Evolutionary conservation across 2,888 invertebrate species (phyloP), one percentile per base, ranked within the genome.

Genomic region (Coronaproctus castanopsis): DNA sequence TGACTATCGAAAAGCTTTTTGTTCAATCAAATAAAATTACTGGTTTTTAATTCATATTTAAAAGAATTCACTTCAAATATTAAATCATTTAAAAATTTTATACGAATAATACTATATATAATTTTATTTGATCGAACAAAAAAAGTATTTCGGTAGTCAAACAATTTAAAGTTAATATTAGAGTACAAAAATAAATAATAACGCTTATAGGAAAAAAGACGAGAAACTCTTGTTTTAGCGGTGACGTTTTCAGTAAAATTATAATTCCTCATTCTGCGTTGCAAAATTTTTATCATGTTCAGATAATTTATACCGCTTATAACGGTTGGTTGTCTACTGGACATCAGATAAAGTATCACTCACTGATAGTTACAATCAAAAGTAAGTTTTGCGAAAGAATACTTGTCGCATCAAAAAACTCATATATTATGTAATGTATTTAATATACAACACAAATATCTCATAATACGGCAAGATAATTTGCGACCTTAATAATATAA

Each of bases 311-410:
- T 72, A 85, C 84, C 5, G 87, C 87, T 0, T 91, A 91, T 74
- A 84, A 84, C 64, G 91, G 91, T 18, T 92, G 92, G 92, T 77
- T 91, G 60, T 86, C 85, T 24, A 87, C 86, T 21, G 90, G 89
- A 1, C 76, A 87, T 59, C 92, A 62, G 85, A 90, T 72, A 87
- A 87, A 71, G 78, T 91, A 21, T 80, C 84, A 57, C 76, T 92
- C 20, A 82, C 83, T 53, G 89, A 90, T 69, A 88, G 88, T 70
- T 87, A 85, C 68, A 87, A 89, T 18, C 83, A 85, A 69, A 81
- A 78, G 83, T 83, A 69, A 74, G 74, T 53, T 51, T 19, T 21
- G 19, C 54, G n/a, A n/a, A n/a, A n/a, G n/a, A n/a, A n/a, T n/a
- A n/a, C n/a, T n/a, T n/a, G n/a, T n/a, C n/a, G n/a, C n/a, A n/a